Conservation (phyloP, 2,113 vertebrate genomes). For the Laterallus jamaicensis region DNA sequence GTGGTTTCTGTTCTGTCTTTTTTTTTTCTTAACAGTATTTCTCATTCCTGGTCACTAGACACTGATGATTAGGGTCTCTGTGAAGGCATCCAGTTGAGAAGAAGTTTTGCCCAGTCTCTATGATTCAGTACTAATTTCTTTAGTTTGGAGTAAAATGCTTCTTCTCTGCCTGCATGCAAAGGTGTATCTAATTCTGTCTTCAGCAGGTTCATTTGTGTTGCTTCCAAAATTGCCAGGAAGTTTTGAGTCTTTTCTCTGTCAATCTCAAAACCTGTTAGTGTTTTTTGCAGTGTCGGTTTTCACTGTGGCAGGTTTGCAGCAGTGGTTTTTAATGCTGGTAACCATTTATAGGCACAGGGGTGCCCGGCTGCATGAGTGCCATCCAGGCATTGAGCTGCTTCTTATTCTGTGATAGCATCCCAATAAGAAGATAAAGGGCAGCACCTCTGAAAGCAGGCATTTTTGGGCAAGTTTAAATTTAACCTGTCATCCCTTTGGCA, state of each 20-base stretch:
- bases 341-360: accelerated
- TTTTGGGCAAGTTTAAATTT: neutral
- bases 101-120: neutral
- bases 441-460: neutral
- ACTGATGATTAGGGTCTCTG: neutral
- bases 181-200: neutral
- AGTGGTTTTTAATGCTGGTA: neutral
- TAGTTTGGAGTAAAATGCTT: neutral
- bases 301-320: neutral
- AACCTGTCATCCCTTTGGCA: neutral
- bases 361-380: neutral
- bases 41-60: neutral
- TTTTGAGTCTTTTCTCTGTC: neutral
- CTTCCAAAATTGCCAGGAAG: neutral
- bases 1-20: neutral
- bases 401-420: neutral
- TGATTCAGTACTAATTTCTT: neutral
- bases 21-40: neutral
- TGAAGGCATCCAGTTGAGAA: neutral
- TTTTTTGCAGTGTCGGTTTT: neutral
- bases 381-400: neutral
- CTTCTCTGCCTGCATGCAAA: neutral
- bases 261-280: neutral
- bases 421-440: neutral
- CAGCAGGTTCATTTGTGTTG: neutral